A percentile compares a stretch with the other conserved stretches of the same genome.
phyloP scores from a whole-genome alignment of 2,113 vertebrate genomes.

The Arvicanthis niloticus region DNA sequence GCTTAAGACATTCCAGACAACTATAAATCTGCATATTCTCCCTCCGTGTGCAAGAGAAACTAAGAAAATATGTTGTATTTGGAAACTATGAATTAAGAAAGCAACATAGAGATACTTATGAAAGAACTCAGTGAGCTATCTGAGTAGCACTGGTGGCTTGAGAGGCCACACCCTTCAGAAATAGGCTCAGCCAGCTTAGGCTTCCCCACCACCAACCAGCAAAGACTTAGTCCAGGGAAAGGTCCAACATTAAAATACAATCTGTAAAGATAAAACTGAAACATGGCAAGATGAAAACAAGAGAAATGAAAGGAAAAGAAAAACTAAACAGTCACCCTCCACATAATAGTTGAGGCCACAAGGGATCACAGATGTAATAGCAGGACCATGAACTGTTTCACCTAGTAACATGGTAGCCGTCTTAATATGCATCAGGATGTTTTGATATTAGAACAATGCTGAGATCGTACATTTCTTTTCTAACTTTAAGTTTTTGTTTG shows the following conservation, averaged over 20 bases:
- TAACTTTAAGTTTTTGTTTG: neutral
- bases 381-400: rapidly evolving
- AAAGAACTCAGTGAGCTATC: neutral
- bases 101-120: neutral
- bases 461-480: neutral
- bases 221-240: neutral
- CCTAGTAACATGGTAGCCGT: no score
- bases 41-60: neutral
- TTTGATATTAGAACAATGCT: neutral
- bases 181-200: neutral
- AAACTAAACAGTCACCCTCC: neutral
- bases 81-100: constrained; percentile 13
- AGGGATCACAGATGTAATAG: rapidly evolving
- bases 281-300: neutral
- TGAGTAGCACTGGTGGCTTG: neutral
- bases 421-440: neutral
- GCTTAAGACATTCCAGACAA: neutral
- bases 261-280: neutral
- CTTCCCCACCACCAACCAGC: neutral
- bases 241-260: neutral
- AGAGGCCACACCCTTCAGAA: rapidly evolving
- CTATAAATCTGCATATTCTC: neutral
- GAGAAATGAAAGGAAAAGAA: neutral
- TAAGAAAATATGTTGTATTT: neutral
- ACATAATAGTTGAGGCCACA: no score